phyloP scores from a whole-genome alignment of 2,888 invertebrate species.

The Oeneis ivallda region DNA sequence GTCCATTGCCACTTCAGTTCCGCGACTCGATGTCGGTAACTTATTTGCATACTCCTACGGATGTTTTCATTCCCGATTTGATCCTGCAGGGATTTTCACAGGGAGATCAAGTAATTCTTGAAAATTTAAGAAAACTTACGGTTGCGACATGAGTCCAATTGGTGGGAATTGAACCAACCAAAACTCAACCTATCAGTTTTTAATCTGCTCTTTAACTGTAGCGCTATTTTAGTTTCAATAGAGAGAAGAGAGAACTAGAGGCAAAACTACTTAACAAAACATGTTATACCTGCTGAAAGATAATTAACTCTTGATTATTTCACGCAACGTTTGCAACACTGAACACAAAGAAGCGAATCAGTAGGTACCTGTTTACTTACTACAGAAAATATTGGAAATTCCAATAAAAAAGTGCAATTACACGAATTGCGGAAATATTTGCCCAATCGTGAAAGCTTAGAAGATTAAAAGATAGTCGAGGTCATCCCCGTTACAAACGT shows the following conservation, averaged over 20 bases:
- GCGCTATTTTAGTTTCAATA: too few relatives aligned
- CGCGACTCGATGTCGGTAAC: too few relatives aligned
- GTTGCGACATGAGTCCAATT: too few relatives aligned
- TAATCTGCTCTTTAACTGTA: too few relatives aligned
- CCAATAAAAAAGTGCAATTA: constrained; percentile 19
- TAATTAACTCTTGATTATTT: not conserved
- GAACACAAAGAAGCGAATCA: constrained; percentile 5
- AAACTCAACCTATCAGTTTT: too few relatives aligned
- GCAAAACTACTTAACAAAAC: not conserved
- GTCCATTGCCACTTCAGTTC: too few relatives aligned
- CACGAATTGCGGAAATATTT: constrained; percentile 19
- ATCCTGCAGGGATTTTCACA: too few relatives aligned
- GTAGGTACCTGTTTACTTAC: not conserved
- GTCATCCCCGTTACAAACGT: constrained; percentile 5
- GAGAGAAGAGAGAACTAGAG: not conserved
- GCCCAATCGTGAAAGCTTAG: constrained; percentile 16
- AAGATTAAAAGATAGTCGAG: constrained; percentile 22
- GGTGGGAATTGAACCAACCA: too few relatives aligned
- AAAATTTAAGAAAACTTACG: too few relatives aligned
- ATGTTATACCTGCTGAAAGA: not conserved
- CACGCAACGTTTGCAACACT: not conserved
- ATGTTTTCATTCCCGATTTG: too few relatives aligned
- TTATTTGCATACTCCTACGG: too few relatives aligned
- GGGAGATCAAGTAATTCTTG: too few relatives aligned
- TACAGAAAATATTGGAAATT: constrained; percentile 9